Percentiles rank a stretch among this genome's conserved stretches.
These are phyloP conservation scores for Petrocephalus schoutedeni DNA, from an alignment of 2,797 vertebrate species.

Conservation along the genomic window DNA sequence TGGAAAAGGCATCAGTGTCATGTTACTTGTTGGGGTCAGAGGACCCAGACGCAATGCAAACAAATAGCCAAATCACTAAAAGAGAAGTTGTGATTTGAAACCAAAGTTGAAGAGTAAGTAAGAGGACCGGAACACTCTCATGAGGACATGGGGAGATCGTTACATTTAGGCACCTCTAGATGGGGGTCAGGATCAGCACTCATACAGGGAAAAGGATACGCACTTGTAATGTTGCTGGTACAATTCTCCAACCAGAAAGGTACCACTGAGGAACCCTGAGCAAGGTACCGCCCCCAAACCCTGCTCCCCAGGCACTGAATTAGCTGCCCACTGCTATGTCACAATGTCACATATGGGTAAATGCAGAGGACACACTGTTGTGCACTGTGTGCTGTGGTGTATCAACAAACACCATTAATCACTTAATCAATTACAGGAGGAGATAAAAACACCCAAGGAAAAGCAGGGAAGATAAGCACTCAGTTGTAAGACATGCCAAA, in stretches of 20 bases:
- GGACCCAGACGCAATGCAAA: background rate
- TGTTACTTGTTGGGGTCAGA: background rate
- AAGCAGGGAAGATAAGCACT: background rate
- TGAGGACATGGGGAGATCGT: background rate
- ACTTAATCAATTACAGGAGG: background rate
- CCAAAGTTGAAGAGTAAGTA: background rate
- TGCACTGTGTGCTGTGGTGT: too few species aligned
- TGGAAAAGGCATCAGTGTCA: too few species aligned
- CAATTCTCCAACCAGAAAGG: too few species aligned
- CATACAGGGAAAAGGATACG: background rate
- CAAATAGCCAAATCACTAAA: background rate
- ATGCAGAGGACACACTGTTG: too few species aligned
- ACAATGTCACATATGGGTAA: too few species aligned
- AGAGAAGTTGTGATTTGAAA: background rate
- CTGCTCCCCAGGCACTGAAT: too few species aligned
- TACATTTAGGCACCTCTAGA: background rate
- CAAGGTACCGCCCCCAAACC: too few species aligned
- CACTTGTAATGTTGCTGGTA: too few species aligned
- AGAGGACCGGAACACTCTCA: background rate
- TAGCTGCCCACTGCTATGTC: too few species aligned
- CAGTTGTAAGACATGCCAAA: background rate
- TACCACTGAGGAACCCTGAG: too few species aligned
- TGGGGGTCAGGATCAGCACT: background rate
- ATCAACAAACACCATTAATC: too few species aligned
- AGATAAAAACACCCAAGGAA: background rate